A percentile compares a stretch with the other conserved stretches of the same genome.
Conservation (phyloP, 2,888 invertebrate genomes). For the Trypoxylon attenuatum region DNA sequence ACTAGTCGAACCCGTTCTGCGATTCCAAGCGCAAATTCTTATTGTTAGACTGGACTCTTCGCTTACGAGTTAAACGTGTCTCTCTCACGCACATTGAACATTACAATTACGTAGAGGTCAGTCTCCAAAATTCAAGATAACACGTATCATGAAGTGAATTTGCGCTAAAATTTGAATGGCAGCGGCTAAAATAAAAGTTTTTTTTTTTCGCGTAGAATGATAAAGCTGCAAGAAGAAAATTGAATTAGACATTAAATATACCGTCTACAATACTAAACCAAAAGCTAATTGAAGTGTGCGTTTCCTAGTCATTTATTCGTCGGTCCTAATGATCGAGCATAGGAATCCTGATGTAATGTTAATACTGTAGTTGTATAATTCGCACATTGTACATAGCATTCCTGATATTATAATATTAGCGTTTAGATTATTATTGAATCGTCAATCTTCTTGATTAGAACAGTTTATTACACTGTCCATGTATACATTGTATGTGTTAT, state of each 20-base stretch:
- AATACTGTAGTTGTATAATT: slow-evolving; percentile 34
- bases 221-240: slow-evolving; percentile 8
- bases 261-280: slow-evolving; percentile 14
- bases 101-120: not conserved
- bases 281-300: slow-evolving; percentile 22
- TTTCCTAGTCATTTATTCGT: slow-evolving; percentile 53
- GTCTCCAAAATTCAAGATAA: too few species aligned
- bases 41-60: slow-evolving; percentile 6
- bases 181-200: slow-evolving; percentile 47
- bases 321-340: slow-evolving; percentile 19
- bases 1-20: slow-evolving; percentile 68
- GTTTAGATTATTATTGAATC: slow-evolving; percentile 21
- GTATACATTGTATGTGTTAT: slow-evolving; percentile 47
- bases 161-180: slow-evolving; percentile 36
- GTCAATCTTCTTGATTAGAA: slow-evolving; percentile 38
- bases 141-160: slow-evolving; percentile 10
- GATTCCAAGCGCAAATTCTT: slow-evolving; percentile 48
- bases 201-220: slow-evolving; percentile 37
- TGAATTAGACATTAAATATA: slow-evolving; percentile 18
- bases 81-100: not conserved
- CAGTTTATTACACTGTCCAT: slow-evolving; percentile 37
- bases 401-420: slow-evolving; percentile 53
- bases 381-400: slow-evolving; percentile 66
- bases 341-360: slow-evolving; percentile 32
- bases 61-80: not conserved